These are phyloP conservation scores for Parnassius mnemosyne DNA, from an alignment of 2,888 invertebrate genomes.

Conservation along the genomic window DNA sequence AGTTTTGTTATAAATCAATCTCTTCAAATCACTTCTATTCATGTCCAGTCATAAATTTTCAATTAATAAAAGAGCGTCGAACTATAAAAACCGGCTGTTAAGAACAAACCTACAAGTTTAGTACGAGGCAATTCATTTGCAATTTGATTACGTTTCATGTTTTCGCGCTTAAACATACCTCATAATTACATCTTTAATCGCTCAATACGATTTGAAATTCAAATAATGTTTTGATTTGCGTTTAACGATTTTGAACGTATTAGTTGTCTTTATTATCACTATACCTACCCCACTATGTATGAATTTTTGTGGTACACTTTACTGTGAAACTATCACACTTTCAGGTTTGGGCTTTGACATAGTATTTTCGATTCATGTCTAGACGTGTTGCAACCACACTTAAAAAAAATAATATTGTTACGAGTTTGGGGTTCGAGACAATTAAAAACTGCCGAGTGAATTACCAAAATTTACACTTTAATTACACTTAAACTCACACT, in stretches of 20 bases:
- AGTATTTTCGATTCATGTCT: too few relatives aligned
- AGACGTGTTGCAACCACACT: too few relatives aligned
- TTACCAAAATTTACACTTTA: too few relatives aligned
- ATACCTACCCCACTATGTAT: too few relatives aligned
- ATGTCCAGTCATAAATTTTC: slow-evolving; percentile 14
- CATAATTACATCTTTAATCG: neutral
- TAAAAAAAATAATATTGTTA: too few relatives aligned
- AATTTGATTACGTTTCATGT: slow-evolving; percentile 5
- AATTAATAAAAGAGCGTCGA: slow-evolving; percentile 10
- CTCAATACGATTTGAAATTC: neutral
- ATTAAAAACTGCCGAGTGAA: too few relatives aligned
- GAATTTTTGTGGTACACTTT: too few relatives aligned
- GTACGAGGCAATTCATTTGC: slow-evolving; percentile 1
- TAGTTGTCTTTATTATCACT: too few relatives aligned
- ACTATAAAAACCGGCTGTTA: slow-evolving; percentile 6
- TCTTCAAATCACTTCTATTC: neutral
- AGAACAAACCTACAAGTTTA: neutral
- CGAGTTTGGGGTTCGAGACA: too few relatives aligned
- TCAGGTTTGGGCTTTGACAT: too few relatives aligned
- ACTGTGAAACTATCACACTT: too few relatives aligned
- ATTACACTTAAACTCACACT: too few relatives aligned
- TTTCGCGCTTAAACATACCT: neutral
- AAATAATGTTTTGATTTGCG: neutral
- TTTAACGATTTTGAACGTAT: neutral
- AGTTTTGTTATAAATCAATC: slow-evolving; percentile 9